A percentile compares a stretch with the other conserved stretches of the same genome.
phyloP scores from a whole-genome alignment of 2,888 invertebrate genomes.

The Archips xylosteana region DNA sequence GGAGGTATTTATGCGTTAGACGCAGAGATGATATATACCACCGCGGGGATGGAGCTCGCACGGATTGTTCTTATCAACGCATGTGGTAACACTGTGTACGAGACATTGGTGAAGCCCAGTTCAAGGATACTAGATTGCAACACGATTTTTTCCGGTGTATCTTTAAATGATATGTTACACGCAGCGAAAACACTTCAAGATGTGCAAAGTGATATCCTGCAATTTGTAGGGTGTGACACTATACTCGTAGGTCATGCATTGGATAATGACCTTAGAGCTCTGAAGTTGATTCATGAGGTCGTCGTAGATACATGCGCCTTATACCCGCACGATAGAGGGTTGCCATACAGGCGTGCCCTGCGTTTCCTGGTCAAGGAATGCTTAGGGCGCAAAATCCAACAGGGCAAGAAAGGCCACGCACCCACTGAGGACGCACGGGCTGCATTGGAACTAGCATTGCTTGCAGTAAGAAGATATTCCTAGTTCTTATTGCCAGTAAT shows the following conservation, averaged over 20 bases:
- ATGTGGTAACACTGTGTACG: neutral
- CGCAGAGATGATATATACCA: neutral
- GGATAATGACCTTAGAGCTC: neutral
- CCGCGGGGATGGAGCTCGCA: neutral
- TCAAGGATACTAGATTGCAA: neutral
- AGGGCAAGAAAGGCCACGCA: neutral
- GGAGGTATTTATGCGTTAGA: neutral
- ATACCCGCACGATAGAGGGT: neutral
- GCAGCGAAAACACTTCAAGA: neutral
- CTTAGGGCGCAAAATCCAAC: neutral
- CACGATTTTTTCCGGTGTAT: neutral
- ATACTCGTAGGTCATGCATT: neutral
- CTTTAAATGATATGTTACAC: neutral
- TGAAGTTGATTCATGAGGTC: neutral
- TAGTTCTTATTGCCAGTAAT: no score
- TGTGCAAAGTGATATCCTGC: neutral
- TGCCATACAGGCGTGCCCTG: neutral
- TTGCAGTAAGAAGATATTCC: neutral
- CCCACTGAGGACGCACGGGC: neutral
- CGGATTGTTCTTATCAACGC: neutral
- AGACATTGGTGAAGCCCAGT: neutral
- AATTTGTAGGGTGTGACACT: neutral
- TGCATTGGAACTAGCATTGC: neutral
- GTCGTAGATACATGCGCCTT: neutral
- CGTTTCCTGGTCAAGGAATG: neutral